phyloP scores from a whole-genome alignment of 2,888 invertebrate genomes.

The Phaonia tiefii region DNA sequence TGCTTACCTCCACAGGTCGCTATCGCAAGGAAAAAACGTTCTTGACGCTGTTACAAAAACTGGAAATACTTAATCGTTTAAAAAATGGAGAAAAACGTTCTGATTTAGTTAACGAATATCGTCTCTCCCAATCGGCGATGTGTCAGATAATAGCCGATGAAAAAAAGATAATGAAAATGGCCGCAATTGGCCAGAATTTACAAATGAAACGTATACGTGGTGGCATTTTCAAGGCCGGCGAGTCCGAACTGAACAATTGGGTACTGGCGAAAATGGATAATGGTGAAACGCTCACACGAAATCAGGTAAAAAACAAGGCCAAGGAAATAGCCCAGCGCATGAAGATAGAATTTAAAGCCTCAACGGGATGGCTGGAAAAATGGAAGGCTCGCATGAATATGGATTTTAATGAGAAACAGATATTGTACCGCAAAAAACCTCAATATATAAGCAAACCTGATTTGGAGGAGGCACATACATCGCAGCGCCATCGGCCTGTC shows the following conservation, averaged over 20 bases:
- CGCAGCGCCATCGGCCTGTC: not conserved
- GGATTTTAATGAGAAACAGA: conserved; percentile 58
- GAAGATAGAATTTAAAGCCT: conserved; percentile 61
- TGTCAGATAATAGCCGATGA: conserved; percentile 58
- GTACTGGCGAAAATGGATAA: conserved; percentile 45
- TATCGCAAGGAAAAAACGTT: conserved; percentile 59
- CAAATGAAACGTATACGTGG: conserved; percentile 59
- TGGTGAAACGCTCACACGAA: conserved; percentile 52
- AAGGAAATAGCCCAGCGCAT: conserved; percentile 56
- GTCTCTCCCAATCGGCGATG: conserved; percentile 59
- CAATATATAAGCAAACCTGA: conserved; percentile 17
- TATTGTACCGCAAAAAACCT: conserved; percentile 53
- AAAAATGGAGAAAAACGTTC: conserved; percentile 54
- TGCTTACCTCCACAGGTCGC: conserved; percentile 4
- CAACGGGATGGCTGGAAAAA: conserved; percentile 60
- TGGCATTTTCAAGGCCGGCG: conserved; percentile 56
- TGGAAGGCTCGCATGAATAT: conserved; percentile 63
- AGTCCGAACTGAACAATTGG: conserved; percentile 58
- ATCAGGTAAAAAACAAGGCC: conserved; percentile 53
- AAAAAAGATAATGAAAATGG: conserved; percentile 49
- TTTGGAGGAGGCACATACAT: not conserved
- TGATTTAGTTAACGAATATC: conserved; percentile 52
- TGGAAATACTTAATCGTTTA: conserved; percentile 56
- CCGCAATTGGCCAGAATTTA: conserved; percentile 56
- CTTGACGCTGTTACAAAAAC: conserved; percentile 56